phyloP scores from a whole-genome alignment of 2,113 vertebrate genomes.

The Myiopsitta monachus region DNA sequence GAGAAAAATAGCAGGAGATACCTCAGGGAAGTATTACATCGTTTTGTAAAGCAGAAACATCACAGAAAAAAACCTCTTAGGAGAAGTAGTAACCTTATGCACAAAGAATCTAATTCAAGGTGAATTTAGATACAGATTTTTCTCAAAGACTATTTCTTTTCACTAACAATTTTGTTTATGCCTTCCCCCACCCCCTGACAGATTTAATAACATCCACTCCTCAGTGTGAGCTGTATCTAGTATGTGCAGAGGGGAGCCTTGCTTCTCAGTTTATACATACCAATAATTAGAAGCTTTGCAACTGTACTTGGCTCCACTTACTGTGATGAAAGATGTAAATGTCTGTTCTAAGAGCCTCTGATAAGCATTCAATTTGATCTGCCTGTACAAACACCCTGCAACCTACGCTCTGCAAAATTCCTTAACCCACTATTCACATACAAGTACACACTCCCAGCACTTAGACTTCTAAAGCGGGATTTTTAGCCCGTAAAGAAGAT shows the following conservation, averaged over 20 bases:
- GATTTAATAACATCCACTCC: neutral
- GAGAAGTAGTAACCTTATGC: neutral
- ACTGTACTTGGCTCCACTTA: neutral
- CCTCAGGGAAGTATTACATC: neutral
- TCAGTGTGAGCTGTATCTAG: neutral
- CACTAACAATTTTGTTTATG: neutral
- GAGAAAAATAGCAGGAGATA: neutral
- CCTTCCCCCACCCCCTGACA: neutral
- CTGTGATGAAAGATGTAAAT: neutral
- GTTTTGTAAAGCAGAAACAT: neutral
- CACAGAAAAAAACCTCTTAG: neutral
- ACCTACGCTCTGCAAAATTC: neutral
- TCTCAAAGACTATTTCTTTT: neutral
- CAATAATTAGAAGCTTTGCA: neutral
- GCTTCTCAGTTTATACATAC: neutral
- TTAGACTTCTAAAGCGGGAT: neutral
- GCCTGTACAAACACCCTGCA: neutral
- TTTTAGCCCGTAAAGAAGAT: neutral
- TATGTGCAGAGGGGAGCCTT: neutral
- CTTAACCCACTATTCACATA: rapidly evolving
- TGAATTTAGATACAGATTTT: neutral
- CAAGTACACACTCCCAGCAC: rapidly evolving
- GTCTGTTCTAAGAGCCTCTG: neutral
- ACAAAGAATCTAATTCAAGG: neutral
- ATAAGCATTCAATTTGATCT: neutral